A percentile compares a stretch with the other conserved stretches of the same genome.
Conservation (phyloP, 2,888 invertebrate genomes). For the Chloromyia formosa region DNA sequence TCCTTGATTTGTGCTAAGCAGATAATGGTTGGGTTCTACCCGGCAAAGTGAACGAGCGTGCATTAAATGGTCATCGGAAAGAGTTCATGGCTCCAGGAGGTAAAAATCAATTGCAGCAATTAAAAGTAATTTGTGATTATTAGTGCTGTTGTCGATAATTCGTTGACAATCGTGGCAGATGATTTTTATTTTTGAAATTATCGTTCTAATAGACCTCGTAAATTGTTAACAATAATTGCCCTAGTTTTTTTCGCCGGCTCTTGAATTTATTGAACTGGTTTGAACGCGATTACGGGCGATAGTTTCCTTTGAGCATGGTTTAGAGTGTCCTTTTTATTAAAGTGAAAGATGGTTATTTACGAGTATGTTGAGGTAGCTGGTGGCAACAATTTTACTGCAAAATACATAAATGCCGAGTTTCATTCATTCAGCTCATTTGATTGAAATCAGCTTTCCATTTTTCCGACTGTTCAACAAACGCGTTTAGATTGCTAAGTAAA, state of each 20-base stretch:
- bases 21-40: background rate
- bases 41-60: background rate
- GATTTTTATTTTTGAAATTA: constrained; percentile 30
- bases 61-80: constrained; percentile 12
- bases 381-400: too few species aligned
- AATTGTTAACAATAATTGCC: constrained; percentile 43
- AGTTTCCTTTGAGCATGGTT: too few species aligned
- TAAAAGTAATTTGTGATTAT: constrained; percentile 50
- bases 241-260: constrained; percentile 38
- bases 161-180: constrained; percentile 28
- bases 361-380: too few species aligned
- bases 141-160: constrained; percentile 38
- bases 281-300: too few species aligned
- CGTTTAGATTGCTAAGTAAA: too few species aligned
- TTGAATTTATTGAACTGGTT: constrained; percentile 16
- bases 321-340: too few species aligned
- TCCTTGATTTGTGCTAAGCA: constrained; percentile 11
- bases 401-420: too few species aligned
- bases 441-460: too few species aligned
- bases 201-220: constrained; percentile 26
- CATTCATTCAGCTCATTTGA: too few species aligned
- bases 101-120: constrained; percentile 47
- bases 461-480: too few species aligned
- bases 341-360: too few species aligned
- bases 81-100: constrained; percentile 8